phyloP scores from a whole-genome alignment of 2,113 vertebrate species.

The Ardeotis arabs region DNA sequence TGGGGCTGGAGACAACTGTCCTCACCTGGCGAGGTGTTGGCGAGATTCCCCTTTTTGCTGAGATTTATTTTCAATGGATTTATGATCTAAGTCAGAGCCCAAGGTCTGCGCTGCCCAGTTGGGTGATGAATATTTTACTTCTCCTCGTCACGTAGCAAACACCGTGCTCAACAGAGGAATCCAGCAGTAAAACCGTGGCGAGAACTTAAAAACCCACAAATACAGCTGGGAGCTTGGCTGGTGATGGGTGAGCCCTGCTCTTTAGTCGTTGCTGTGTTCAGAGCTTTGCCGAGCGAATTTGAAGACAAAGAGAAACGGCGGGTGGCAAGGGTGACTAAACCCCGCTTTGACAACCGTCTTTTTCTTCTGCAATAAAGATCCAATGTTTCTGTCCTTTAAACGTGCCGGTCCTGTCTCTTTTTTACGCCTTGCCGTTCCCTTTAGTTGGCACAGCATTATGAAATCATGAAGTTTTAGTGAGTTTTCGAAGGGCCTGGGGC shows the following conservation, averaged over 20 bases:
- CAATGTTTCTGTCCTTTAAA: not conserved
- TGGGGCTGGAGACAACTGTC: not conserved
- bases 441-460: not conserved
- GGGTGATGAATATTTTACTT: not conserved
- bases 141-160: fast-evolving
- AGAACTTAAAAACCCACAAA: not conserved
- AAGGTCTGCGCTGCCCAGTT: not conserved
- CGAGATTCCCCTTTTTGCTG: not conserved
- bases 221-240: not conserved
- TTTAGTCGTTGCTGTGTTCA: not conserved
- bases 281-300: not conserved
- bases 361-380: not conserved
- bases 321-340: not conserved
- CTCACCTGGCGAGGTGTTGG: not conserved
- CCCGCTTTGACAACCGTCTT: not conserved
- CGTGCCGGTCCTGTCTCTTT: not conserved
- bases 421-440: not conserved
- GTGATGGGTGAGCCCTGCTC: not conserved
- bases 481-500: not conserved
- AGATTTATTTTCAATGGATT: not conserved
- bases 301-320: not conserved
- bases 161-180: not conserved
- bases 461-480: not conserved
- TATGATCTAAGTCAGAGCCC: not conserved
- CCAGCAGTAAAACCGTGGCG: not conserved